A percentile compares a stretch with the other conserved stretches of the same genome.
These are phyloP conservation scores for Trisateles emortualis DNA, from an alignment of 2,888 invertebrate genomes.

Conservation along the genomic window DNA sequence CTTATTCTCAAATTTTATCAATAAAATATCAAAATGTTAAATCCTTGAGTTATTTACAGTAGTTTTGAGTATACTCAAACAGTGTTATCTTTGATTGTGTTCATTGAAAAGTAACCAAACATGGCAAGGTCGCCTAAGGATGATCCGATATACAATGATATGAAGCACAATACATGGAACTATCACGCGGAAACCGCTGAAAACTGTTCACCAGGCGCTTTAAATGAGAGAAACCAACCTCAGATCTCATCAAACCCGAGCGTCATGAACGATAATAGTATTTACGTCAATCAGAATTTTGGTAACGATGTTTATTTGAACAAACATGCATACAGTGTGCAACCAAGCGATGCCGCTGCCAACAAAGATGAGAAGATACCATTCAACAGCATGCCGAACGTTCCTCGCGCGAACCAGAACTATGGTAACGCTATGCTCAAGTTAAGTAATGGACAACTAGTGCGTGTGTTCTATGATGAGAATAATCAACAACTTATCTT, in stretches of 20 bases:
- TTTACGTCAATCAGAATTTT: constrained; percentile 71
- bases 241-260: constrained; percentile 62
- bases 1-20: constrained; percentile 55
- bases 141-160: constrained; percentile 80
- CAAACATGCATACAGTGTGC: constrained; percentile 72
- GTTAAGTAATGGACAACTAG: constrained; percentile 78
- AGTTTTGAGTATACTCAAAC: constrained; percentile 45
- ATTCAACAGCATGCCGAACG: constrained; percentile 64
- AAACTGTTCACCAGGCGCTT: constrained; percentile 69
- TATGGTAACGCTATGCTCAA: constrained; percentile 81
- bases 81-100: constrained; percentile 58
- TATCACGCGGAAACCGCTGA: constrained; percentile 75
- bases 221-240: constrained; percentile 71
- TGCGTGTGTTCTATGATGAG: constrained; percentile 79
- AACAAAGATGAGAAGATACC: constrained; percentile 71
- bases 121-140: constrained; percentile 86
- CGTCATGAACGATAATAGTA: constrained; percentile 70
- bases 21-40: constrained; percentile 69
- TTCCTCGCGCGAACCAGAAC: constrained; percentile 68
- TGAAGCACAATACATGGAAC: constrained; percentile 81
- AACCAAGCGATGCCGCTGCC: constrained; percentile 61
- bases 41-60: constrained; percentile 64
- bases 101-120: constrained; percentile 68
- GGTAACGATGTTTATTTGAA: constrained; percentile 75
- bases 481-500: constrained; percentile 81